phyloP scores from a whole-genome alignment of 2,888 invertebrate genomes.

The Caenorhabditis afra region DNA sequence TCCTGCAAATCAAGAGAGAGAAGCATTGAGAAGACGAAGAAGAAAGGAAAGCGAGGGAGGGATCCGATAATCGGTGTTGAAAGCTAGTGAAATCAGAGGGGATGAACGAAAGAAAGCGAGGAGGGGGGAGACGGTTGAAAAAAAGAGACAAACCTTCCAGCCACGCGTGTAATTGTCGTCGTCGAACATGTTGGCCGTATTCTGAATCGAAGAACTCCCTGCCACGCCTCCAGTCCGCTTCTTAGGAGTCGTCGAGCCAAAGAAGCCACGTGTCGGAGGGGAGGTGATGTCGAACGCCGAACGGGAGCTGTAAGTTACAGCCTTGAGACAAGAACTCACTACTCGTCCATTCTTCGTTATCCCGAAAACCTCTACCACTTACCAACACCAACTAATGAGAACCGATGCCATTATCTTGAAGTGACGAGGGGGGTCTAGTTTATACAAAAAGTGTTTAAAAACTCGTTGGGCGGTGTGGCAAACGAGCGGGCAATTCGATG shows the following conservation, averaged over 20 bases:
- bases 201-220: constrained; percentile 15
- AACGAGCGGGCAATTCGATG: constrained; percentile 13
- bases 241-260: constrained; percentile 36
- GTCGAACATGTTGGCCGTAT: constrained; percentile 51
- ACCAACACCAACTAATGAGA: constrained; percentile 58
- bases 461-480: constrained; percentile 10
- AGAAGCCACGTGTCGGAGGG: constrained; percentile 47
- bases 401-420: constrained; percentile 39
- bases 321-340: too few relatives aligned
- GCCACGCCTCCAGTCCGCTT: constrained; percentile 38
- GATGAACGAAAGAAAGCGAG: constrained; percentile 3
- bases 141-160: constrained; percentile 55
- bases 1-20: constrained; percentile 18
- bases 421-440: constrained; percentile 3
- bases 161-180: constrained; percentile 64
- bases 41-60: constrained; percentile 6
- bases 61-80: constrained; percentile 39
- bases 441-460: constrained; percentile 10
- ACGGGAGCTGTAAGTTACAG: constrained; percentile 58
- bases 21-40: constrained; percentile 13
- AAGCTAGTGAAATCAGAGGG: constrained; percentile 35
- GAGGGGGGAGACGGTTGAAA: constrained; percentile 13
- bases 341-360: too few relatives aligned
- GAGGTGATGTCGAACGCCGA: constrained; percentile 66
- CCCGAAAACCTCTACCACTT: constrained; percentile 3